A percentile compares a stretch with the other conserved stretches of the same genome.
phyloP scores from a whole-genome alignment of 1,140 invertebrate species.

The Melanaphis sacchari region DNA sequence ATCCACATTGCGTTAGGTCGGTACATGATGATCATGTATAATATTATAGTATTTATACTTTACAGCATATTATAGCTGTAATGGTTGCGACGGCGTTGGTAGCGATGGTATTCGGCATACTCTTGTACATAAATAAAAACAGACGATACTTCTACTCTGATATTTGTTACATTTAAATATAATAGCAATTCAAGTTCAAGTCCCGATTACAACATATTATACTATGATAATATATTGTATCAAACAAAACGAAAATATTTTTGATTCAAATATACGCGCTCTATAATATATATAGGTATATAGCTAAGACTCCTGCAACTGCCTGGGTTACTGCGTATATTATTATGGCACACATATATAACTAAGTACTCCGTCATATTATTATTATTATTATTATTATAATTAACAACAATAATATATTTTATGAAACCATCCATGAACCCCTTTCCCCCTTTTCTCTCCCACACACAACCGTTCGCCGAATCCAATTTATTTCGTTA shows the following conservation, averaged over 20 bases:
- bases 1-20: neutral
- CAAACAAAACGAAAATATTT: neutral
- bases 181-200: neutral
- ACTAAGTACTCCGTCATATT: neutral
- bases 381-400: neutral
- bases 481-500: constrained; percentile 15
- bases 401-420: neutral
- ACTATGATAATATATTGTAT: neutral
- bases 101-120: neutral
- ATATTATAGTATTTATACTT: neutral
- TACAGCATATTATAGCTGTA: neutral
- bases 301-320: neutral
- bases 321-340: neutral
- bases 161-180: neutral
- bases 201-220: too few species aligned
- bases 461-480: constrained; percentile 11
- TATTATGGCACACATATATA: neutral
- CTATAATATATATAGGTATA: neutral
- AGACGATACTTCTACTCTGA: neutral
- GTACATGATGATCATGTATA: neutral
- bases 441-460: neutral
- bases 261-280: neutral
- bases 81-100: neutral
- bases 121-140: neutral
- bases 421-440: neutral